A percentile compares a stretch with the other conserved stretches of the same genome.
These are phyloP conservation scores for Alcis repandata DNA, from an alignment of 2,888 invertebrate species.

Conservation along the genomic window DNA sequence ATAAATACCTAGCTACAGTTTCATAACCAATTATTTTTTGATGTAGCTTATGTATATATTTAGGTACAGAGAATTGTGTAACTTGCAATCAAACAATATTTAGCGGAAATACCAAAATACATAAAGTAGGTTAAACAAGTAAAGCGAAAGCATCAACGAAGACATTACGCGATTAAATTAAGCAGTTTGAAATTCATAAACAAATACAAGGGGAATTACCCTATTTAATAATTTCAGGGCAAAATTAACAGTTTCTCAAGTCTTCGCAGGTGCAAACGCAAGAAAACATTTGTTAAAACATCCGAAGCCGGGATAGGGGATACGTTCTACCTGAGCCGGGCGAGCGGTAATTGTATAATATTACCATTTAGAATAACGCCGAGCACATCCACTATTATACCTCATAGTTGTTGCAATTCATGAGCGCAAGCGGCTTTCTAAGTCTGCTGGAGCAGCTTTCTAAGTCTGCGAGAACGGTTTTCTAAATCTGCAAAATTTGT, in stretches of 20 bases:
- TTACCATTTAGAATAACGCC: constrained; percentile 50
- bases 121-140: not conserved
- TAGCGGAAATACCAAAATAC: not conserved
- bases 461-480: too few species aligned
- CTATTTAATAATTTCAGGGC: constrained; percentile 38
- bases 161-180: constrained; percentile 18
- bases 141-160: not conserved
- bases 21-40: too few species aligned
- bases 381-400: constrained; percentile 30
- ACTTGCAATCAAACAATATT: too few species aligned
- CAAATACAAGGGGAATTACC: constrained; percentile 31
- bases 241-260: constrained; percentile 42
- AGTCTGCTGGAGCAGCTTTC: too few species aligned
- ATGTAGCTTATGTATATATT: too few species aligned
- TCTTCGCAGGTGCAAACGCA: constrained; percentile 42
- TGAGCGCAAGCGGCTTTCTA: not conserved
- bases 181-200: constrained; percentile 39
- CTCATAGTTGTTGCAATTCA: constrained; percentile 9
- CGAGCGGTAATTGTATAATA: constrained; percentile 50
- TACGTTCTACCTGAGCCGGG: constrained; percentile 42
- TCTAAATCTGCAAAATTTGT: too few species aligned
- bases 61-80: too few species aligned
- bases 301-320: constrained; percentile 33
- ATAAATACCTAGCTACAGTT: too few species aligned
- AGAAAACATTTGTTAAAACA: constrained; percentile 41